A percentile compares a stretch with the other conserved stretches of the same genome.
Conservation (phyloP, 2,797 vertebrate genomes). For the Salmo trutta region DNA sequence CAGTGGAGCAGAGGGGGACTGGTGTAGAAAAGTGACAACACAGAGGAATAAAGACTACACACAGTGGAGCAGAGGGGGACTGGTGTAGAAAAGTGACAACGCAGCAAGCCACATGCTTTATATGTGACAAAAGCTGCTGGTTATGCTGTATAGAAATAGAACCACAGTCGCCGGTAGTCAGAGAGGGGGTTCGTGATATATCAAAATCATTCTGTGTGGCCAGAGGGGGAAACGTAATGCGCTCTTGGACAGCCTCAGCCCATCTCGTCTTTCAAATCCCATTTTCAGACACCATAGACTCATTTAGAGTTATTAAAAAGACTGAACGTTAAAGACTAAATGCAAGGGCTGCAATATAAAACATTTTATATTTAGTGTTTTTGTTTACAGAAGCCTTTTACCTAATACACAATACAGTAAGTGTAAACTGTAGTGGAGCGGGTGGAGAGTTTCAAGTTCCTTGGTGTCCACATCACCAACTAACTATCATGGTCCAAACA, state of each 20-base stretch:
- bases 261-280: conserved; percentile 57
- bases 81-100: conserved; percentile 2
- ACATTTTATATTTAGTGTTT: neutral
- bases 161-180: neutral
- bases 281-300: conserved; percentile 50
- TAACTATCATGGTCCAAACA: too few species aligned
- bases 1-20: neutral
- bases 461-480: too few species aligned
- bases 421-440: neutral
- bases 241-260: conserved; percentile 43
- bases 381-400: conserved; percentile 2
- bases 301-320: conserved; percentile 45
- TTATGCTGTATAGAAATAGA: neutral
- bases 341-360: conserved; percentile 21
- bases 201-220: conserved; percentile 51
- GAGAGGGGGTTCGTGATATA: conserved; percentile 4
- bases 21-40: too few species aligned
- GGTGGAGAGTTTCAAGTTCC: too few species aligned
- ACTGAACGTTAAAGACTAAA: conserved; percentile 18
- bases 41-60: neutral
- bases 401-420: neutral
- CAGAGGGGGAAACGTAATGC: conserved; percentile 48
- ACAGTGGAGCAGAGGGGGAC: neutral
- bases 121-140: neutral
- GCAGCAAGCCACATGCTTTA: neutral